Conservation (phyloP, 2,113 vertebrate genomes). For the Macheiramphus alcinus region DNA sequence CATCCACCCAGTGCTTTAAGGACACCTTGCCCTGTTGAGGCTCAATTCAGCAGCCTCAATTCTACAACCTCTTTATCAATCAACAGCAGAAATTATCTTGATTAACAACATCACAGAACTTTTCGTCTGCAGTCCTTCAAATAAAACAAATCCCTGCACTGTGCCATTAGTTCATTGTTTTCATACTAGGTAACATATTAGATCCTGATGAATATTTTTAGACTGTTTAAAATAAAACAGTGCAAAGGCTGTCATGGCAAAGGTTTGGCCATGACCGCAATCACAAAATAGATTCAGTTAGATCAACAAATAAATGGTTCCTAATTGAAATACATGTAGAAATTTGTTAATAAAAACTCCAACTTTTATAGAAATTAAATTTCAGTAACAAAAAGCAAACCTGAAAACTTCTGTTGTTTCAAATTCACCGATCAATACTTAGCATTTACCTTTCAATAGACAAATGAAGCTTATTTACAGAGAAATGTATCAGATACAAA, state of each 20-base stretch:
- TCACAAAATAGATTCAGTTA: constrained; percentile 28
- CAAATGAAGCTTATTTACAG: neutral
- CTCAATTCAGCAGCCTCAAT: neutral
- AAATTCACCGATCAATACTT: constrained; percentile 23
- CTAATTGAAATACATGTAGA: constrained; percentile 12
- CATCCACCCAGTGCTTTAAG: neutral
- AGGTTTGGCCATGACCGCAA: constrained; percentile 20
- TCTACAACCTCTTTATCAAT: neutral
- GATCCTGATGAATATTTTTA: constrained; percentile 16
- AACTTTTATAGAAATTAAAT: constrained; percentile 41
- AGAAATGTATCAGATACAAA: neutral
- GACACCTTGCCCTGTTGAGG: neutral
- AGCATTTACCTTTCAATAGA: neutral
- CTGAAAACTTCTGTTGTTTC: neutral
- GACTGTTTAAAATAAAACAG: constrained; percentile 51
- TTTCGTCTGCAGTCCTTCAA: neutral
- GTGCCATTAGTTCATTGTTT: neutral
- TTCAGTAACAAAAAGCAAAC: constrained; percentile 39
- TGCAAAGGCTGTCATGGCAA: constrained; percentile 19
- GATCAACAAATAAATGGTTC: constrained; percentile 40
- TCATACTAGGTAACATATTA: neutral
- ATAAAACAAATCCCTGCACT: neutral
- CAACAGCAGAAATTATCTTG: neutral
- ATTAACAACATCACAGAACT: neutral
- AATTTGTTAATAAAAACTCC: constrained; percentile 45